These are phyloP conservation scores for Drosophila setosimentum DNA, from an alignment of 2,888 invertebrate genomes.

Conservation along the genomic window DNA sequence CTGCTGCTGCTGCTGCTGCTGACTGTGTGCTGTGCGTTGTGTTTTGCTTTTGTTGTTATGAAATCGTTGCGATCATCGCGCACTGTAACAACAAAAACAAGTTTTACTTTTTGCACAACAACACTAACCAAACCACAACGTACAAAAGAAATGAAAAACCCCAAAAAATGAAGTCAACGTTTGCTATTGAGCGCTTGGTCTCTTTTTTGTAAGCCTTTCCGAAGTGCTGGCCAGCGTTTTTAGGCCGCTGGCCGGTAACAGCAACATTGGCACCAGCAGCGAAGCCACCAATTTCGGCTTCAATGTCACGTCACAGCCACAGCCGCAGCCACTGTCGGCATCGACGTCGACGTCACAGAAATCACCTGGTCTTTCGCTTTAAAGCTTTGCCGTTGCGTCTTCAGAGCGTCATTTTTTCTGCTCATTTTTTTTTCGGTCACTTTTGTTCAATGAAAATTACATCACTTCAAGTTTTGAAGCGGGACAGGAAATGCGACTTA, in stretches of 20 bases:
- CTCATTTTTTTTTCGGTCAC: constrained; percentile 55
- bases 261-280: constrained; percentile 31
- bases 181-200: constrained; percentile 71
- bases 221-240: constrained; percentile 56
- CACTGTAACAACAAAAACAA: constrained; percentile 67
- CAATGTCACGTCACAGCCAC: constrained; percentile 74
- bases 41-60: constrained; percentile 64
- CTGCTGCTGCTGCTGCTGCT: constrained; percentile 18
- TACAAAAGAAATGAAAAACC: constrained; percentile 28
- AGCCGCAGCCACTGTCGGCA: constrained; percentile 18
- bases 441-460: constrained; percentile 69
- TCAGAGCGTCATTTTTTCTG: constrained; percentile 48
- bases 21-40: constrained; percentile 7
- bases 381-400: constrained; percentile 55
- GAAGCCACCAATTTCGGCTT: constrained; percentile 44
- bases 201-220: constrained; percentile 55
- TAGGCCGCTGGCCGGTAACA: constrained; percentile 68
- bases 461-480: constrained; percentile 60
- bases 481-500: constrained; percentile 64
- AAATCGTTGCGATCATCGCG: constrained; percentile 66
- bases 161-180: constrained; percentile 66
- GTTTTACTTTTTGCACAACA: constrained; percentile 71
- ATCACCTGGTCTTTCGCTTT: constrained; percentile 43
- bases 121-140: constrained; percentile 11
- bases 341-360: constrained; percentile 16